Base-by-base conservation (phyloP, 2,113 vertebrate species). In the Pseudorhombus dupliciocellatus region DNA sequence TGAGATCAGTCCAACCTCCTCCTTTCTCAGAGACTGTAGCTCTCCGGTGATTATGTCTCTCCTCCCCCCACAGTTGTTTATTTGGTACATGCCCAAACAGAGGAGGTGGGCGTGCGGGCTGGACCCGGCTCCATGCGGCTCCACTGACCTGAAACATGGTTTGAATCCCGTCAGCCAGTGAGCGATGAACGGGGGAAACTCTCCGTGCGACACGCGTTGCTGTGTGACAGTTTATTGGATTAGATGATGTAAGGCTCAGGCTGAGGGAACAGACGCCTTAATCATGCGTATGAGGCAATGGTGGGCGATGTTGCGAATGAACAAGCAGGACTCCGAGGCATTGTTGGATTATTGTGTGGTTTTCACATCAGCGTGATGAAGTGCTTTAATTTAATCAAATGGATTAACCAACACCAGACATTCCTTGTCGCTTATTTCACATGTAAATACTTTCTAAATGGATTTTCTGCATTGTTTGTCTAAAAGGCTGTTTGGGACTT, bases 41-140 rank as follows among this genome's bases (percentile, higher is more conserved):
- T 42, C 62, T 69, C 69, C 26, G 50, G 61, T 82, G 77, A 83
- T 79, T 79, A 68, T 82, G 74, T 66, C 67, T 53, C 63, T 66
- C 71, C 76, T 85, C 84, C 71, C 73, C 70, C 42, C 73, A 66
- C 76, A 26, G 75, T 65, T 88, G 84, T 90, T 88, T 87, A 84
- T 85, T 63, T 88, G 87, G 65, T 79, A 61, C 66, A 44, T 64
- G 73, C 56, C 66, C 60, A 80, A 87, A 80, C 70, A 83, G 67
- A 81, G 66, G 66, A 78, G 50, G 75, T 86, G 89, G 75, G 79
- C 7, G 75, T 79, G 62, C 56, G 58, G 76, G 62, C 74, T 12
- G 18, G 28, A 58, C 26, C 12, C 31, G 10, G 60, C 12, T 44
- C 73, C 57, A 12, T 10, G 21, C 51, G n/a, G 50, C 25, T 55